A percentile compares a stretch with the other conserved stretches of the same genome.
These are phyloP conservation scores for Myotis myotis DNA, from an alignment of 2,797 vertebrate species.

Conservation along the genomic window DNA sequence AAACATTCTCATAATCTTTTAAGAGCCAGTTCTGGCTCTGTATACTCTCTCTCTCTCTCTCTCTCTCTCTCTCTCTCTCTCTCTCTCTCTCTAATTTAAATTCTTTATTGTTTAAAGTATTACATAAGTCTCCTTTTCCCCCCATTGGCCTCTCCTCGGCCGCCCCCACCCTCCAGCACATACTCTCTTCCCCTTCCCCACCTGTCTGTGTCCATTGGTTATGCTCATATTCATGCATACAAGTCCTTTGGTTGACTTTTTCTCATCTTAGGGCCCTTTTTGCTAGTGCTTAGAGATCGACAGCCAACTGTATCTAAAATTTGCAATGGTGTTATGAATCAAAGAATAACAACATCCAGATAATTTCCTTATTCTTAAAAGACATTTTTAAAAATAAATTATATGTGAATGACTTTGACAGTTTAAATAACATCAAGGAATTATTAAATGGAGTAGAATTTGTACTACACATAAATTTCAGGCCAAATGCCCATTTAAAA, in stretches of 20 bases:
- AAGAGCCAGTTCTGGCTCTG: slow-evolving; percentile 52
- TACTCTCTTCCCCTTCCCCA: too few species aligned
- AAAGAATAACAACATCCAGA: slow-evolving; percentile 50
- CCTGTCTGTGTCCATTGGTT: too few species aligned
- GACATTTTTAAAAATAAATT: slow-evolving; percentile 12
- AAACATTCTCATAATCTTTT: slow-evolving; percentile 54
- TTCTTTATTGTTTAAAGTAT: too few species aligned
- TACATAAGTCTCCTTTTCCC: too few species aligned
- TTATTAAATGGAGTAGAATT: slow-evolving; percentile 19
- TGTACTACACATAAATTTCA: slow-evolving; percentile 23
- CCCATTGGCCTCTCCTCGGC: too few species aligned
- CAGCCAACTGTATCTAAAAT: slow-evolving; percentile 55
- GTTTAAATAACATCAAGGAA: slow-evolving; percentile 33
- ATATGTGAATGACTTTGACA: not conserved
- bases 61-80: too few species aligned
- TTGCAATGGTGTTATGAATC: slow-evolving; percentile 46
- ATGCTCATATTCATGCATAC: too few species aligned
- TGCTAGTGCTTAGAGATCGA: slow-evolving; percentile 49
- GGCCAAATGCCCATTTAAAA: not conserved
- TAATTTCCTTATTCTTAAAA: slow-evolving; percentile 63
- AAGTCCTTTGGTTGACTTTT: not conserved
- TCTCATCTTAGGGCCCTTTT: slow-evolving; percentile 59
- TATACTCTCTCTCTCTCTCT: not conserved
- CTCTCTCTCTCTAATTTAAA: too few species aligned
- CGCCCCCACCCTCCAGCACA: too few species aligned